These are phyloP conservation scores for Cotesia congregata DNA, from an alignment of 2,888 invertebrate genomes.

Conservation along the genomic window DNA sequence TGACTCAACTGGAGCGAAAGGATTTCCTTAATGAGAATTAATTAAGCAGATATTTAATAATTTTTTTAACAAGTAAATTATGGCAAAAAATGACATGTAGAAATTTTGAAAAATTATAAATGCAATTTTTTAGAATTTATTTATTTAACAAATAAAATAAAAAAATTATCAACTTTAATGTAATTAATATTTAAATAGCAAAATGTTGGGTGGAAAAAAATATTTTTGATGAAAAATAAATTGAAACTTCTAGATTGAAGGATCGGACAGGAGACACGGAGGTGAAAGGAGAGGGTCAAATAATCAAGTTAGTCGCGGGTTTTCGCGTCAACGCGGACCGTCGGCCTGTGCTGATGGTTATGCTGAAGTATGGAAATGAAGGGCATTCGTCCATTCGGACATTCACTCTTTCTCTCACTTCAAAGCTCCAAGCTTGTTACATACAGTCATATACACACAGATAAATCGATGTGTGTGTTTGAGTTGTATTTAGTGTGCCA, in stretches of 20 bases:
- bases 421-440: too few species aligned
- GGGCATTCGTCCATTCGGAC: slow-evolving; percentile 65
- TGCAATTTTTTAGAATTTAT: too few species aligned
- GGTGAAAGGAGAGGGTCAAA: slow-evolving; percentile 60
- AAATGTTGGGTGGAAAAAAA: background rate
- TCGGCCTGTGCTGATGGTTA: slow-evolving; percentile 38
- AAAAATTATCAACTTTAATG: too few species aligned
- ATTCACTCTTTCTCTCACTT: slow-evolving; percentile 42
- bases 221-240: background rate
- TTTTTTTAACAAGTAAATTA: too few species aligned
- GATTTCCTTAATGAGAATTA: too few species aligned
- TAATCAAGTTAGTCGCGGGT: slow-evolving; percentile 65
- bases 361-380: slow-evolving; percentile 68
- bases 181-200: too few species aligned
- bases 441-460: background rate
- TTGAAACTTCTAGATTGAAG: background rate
- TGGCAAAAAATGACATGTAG: too few species aligned
- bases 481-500: background rate
- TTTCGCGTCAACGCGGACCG: slow-evolving; percentile 44
- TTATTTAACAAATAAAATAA: too few species aligned
- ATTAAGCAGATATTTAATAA: too few species aligned
- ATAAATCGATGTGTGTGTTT: background rate
- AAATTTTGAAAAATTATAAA: too few species aligned
- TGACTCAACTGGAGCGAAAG: too few species aligned
- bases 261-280: slow-evolving; percentile 25